Conservation (phyloP, 2,888 invertebrate genomes). For the Pheosia gnoma region DNA sequence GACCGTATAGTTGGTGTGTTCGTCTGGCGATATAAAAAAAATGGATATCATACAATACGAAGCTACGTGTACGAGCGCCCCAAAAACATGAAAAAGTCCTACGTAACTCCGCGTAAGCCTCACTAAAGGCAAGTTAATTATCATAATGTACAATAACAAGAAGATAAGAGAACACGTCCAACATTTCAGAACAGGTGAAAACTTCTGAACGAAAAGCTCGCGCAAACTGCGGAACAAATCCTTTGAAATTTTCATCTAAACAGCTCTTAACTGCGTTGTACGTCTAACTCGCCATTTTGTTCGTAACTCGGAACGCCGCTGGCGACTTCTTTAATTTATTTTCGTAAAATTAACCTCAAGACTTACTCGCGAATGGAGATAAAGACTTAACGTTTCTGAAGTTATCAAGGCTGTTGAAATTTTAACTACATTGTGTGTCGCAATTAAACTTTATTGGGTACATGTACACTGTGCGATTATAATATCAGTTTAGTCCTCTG, state of each 20-base stretch:
- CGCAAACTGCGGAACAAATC: slow-evolving; percentile 57
- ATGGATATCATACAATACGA: too few species aligned
- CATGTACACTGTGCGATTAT: too few species aligned
- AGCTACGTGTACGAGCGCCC: not conserved
- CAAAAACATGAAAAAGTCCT: not conserved
- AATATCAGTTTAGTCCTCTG: too few species aligned
- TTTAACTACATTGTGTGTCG: not conserved
- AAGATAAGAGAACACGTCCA: slow-evolving; percentile 59
- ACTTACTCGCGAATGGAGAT: slow-evolving; percentile 40
- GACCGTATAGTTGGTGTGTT: too few species aligned
- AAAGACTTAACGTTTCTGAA: not conserved
- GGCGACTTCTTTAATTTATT: slow-evolving; percentile 74
- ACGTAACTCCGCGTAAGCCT: not conserved
- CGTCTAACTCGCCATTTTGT: slow-evolving; percentile 59
- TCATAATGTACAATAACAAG: slow-evolving; percentile 43
- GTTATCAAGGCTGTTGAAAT: not conserved
- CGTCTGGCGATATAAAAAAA: too few species aligned
- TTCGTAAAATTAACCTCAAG: slow-evolving; percentile 62
- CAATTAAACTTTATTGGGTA: not conserved
- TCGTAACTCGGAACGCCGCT: slow-evolving; percentile 56
- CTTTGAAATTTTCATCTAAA: slow-evolving; percentile 75
- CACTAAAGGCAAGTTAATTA: slow-evolving; percentile 19
- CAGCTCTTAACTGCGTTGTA: slow-evolving; percentile 62
- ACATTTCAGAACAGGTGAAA: slow-evolving; percentile 55
- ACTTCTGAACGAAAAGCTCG: slow-evolving; percentile 64